A percentile compares a stretch with the other conserved stretches of the same genome.
These are phyloP conservation scores for Tychaedon coryphoeus DNA, from an alignment of 2,113 vertebrate species.

Conservation along the genomic window DNA sequence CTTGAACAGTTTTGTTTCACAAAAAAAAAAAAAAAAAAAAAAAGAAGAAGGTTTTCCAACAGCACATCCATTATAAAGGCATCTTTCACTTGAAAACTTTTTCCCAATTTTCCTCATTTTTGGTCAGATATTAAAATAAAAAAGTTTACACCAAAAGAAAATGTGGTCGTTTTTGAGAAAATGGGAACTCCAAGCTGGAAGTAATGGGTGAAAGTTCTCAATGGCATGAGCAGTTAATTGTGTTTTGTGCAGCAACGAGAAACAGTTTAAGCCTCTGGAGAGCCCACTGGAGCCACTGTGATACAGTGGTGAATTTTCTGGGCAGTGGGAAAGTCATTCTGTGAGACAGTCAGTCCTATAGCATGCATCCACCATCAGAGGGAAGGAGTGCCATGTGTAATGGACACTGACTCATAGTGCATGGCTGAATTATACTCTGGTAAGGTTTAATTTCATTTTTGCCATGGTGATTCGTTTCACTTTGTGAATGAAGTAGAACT, in stretches of 20 bases:
- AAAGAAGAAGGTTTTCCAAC: not conserved
- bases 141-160: not conserved
- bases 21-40: no score
- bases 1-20: not conserved
- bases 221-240: not conserved
- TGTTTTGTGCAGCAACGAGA: not conserved
- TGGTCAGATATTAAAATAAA: not conserved
- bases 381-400: not conserved
- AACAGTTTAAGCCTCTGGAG: not conserved
- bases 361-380: not conserved
- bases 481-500: not conserved
- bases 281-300: not conserved
- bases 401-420: not conserved
- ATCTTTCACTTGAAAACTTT: not conserved
- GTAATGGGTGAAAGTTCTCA: not conserved
- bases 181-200: not conserved
- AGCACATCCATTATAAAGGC: rapidly evolving
- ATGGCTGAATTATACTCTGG: not conserved
- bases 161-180: not conserved
- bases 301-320: not conserved
- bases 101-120: not conserved
- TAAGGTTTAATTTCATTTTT: not conserved
- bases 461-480: not conserved
- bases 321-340: not conserved
- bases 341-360: not conserved